A percentile compares a stretch with the other conserved stretches of the same genome.
Conservation (phyloP, 2,797 vertebrate genomes). For the Acestrorhynchus altus region DNA sequence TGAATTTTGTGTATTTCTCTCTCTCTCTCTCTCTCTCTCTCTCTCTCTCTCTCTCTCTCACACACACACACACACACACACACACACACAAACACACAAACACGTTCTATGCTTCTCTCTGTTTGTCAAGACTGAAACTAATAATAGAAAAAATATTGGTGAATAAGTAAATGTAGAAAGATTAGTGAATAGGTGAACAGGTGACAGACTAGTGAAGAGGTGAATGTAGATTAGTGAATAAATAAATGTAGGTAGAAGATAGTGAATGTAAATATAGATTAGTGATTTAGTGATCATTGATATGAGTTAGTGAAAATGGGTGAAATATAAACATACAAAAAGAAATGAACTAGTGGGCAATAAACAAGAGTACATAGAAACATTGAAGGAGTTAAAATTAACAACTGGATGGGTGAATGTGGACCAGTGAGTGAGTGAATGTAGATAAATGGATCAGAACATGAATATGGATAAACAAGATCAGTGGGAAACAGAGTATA, state of each 20-base stretch:
- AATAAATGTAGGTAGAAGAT: neutral
- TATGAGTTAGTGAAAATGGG: too few species aligned
- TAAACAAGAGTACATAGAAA: too few species aligned
- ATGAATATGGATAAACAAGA: neutral
- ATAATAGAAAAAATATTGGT: neutral
- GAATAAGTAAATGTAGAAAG: neutral
- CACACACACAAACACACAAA: too few species aligned
- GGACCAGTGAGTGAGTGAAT: neutral
- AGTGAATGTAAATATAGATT: too few species aligned
- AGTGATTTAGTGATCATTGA: too few species aligned
- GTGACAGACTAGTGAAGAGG: too few species aligned
- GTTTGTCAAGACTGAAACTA: too few species aligned
- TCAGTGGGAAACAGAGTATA: neutral
- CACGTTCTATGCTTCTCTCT: too few species aligned
- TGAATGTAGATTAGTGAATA: neutral
- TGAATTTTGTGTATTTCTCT: neutral
- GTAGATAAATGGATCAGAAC: neutral
- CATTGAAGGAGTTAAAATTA: too few species aligned
- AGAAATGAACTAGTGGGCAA: neutral
- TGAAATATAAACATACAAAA: too few species aligned
- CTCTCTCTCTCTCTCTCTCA: neutral
- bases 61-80: too few species aligned
- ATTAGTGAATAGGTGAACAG: neutral
- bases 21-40: neutral
- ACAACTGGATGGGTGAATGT: too few species aligned